Evolutionary conservation across 2,113 vertebrate genomes (phyloP).

Genomic region (Callocephalon fimbriatum): DNA sequence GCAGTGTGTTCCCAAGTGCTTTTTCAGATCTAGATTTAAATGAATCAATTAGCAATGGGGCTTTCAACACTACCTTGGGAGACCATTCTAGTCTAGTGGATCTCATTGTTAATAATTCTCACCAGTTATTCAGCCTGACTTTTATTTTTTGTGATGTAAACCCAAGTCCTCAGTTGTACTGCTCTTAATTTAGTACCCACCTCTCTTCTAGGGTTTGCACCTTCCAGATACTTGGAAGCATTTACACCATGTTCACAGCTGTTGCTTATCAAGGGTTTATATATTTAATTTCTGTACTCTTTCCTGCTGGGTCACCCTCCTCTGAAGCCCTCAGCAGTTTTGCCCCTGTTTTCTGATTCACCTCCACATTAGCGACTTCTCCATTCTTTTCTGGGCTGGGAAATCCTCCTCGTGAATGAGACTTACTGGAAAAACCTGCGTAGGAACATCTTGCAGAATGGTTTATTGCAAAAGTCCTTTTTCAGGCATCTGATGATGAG

Average conservation of each 20-base stretch:
- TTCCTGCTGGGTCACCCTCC: not conserved
- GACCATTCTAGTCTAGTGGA: not conserved
- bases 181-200: not conserved
- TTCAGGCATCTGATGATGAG: not conserved
- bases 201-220: not conserved
- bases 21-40: conserved; percentile 43
- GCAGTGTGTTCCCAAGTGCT: not conserved
- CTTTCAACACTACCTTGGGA: conserved; percentile 4
- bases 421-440: not conserved
- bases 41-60: conserved; percentile 39
- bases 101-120: conserved; percentile 36
- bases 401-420: not conserved
- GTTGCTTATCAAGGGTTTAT: not conserved
- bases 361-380: not conserved
- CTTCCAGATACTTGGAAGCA: not conserved
- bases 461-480: not conserved
- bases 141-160: conserved; percentile 9
- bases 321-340: not conserved
- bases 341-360: not conserved
- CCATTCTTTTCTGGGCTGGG: not conserved
- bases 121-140: not conserved
- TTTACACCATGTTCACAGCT: not conserved
- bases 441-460: not conserved
- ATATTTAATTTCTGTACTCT: not conserved
- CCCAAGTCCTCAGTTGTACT: not conserved